These are phyloP conservation scores for Leptinotarsa undecemlineata DNA, from an alignment of 1,140 invertebrate species.

Conservation along the genomic window DNA sequence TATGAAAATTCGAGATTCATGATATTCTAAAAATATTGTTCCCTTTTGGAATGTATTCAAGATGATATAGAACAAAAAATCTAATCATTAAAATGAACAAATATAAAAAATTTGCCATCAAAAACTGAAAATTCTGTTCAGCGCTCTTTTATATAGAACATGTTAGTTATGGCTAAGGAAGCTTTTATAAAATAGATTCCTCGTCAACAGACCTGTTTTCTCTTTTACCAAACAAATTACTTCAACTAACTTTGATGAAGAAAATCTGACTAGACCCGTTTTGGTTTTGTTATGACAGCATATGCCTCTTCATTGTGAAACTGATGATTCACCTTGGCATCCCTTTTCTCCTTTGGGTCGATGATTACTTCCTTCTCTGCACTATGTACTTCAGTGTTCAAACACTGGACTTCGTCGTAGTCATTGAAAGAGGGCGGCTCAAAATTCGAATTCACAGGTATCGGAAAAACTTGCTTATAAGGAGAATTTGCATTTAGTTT, in stretches of 20 bases:
- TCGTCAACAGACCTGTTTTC: too few species aligned
- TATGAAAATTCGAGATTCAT: too few species aligned
- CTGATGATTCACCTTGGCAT: slow-evolving; percentile 62
- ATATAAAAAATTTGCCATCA: too few species aligned
- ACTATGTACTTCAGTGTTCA: slow-evolving; percentile 28
- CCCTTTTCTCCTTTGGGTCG: slow-evolving; percentile 21
- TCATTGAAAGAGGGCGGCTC: slow-evolving; percentile 61
- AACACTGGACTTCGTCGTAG: slow-evolving; percentile 67
- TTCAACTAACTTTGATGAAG: neutral
- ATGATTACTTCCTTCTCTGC: neutral
- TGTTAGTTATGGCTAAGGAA: too few species aligned
- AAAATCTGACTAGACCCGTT: slow-evolving; percentile 65
- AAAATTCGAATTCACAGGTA: slow-evolving; percentile 47
- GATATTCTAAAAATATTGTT: too few species aligned
- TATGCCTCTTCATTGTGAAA: slow-evolving; percentile 77
- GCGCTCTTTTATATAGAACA: too few species aligned
- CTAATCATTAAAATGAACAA: too few species aligned
- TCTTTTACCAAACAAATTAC: neutral
- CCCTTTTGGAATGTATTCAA: too few species aligned
- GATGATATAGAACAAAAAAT: too few species aligned
- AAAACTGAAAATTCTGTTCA: too few species aligned
- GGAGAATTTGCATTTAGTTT: slow-evolving; percentile 69
- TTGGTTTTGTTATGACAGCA: slow-evolving; percentile 79
- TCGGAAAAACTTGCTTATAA: slow-evolving; percentile 68
- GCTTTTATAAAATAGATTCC: too few species aligned